Base-by-base conservation (phyloP, 2,888 invertebrate genomes). In the Ypsolopha scabrella region DNA sequence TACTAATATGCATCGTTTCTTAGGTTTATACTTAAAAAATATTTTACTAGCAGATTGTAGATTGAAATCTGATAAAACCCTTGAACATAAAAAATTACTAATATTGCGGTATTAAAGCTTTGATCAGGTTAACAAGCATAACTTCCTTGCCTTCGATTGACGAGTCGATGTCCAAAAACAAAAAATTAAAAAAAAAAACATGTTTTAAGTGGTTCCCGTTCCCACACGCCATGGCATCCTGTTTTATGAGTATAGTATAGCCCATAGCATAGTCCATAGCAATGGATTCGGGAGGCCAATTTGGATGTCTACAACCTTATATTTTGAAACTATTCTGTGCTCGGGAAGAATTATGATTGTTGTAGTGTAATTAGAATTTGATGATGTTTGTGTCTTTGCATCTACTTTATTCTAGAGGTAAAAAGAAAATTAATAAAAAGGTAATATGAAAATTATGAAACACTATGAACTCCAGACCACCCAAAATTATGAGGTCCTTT, bases 301-400 rank as follows among this genome's bases (percentile, higher is more conserved):
- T 80, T 78, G 61, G 69, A 46, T 41, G 41, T 46, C 68, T 61
- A 64, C 68, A 70, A 79, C 77, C 74, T 70, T 80, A 72, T 82
- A 82, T 82, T 82, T 82, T 63, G 11, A 68, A 50, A 24, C 7
- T 24, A 24, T 2, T 4, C 2, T 24, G 24, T 24, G 24, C 24
- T 24, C 24, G 24, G 24, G 24, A 24, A 24, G 2, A 24, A 24
- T 24, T 3, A 24, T 24, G 24, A 24, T 24, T 24, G 4, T 24
- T 24, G 2, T 24, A 24, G 24, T 24, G 24, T 24, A 24, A 24
- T 4, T 3, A 24, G 24, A 24, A 24, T 24, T 24, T 24, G 24
- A 24, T 24, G 24, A 24, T 24, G 24, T 24, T 24, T 24, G 24
- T 24, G 24, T 4, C 24, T 24, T 24, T 24, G 24, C 24, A 24